These are phyloP conservation scores for Coenonympha glycerion DNA, from an alignment of 2,888 invertebrate species.

Conservation along the genomic window DNA sequence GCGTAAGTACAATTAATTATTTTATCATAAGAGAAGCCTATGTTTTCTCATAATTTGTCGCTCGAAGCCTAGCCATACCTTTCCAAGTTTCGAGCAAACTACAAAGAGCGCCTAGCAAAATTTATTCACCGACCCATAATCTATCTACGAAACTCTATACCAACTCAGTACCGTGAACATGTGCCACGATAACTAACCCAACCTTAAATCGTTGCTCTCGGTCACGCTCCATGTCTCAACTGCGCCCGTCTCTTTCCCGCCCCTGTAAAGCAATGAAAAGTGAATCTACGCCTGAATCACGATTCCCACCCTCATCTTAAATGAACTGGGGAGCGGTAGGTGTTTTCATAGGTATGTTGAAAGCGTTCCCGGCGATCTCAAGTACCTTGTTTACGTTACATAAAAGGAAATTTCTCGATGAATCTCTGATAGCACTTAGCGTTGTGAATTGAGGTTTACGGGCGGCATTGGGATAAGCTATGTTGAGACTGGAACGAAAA, in stretches of 20 bases:
- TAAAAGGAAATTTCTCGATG: constrained; percentile 29
- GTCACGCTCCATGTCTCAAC: constrained; percentile 42
- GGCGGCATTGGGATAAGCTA: neutral
- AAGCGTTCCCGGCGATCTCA: constrained; percentile 27
- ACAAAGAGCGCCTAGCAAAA: constrained; percentile 9
- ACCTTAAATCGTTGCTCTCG: constrained; percentile 49
- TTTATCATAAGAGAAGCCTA: too few species aligned
- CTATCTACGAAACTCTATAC: constrained; percentile 23
- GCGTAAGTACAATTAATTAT: too few species aligned
- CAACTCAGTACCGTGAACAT: constrained; percentile 21
- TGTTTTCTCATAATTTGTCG: too few species aligned
- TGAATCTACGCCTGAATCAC: constrained; percentile 73
- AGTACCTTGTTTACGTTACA: constrained; percentile 31
- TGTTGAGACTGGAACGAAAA: neutral
- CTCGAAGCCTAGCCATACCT: neutral
- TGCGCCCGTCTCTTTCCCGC: constrained; percentile 47
- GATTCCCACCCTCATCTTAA: constrained; percentile 66
- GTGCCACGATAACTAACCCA: constrained; percentile 47
- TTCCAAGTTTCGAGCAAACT: neutral
- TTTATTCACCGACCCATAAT: constrained; percentile 21
- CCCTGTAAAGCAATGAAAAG: constrained; percentile 67
- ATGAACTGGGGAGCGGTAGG: constrained; percentile 66
- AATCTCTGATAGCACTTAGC: constrained; percentile 21
- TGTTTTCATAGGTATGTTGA: constrained; percentile 35
- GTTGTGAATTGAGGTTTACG: constrained; percentile 1